A percentile compares a stretch with the other conserved stretches of the same genome.
These are phyloP conservation scores for Thomomys bottae DNA, from an alignment of 2,113 vertebrate genomes.

Conservation along the genomic window DNA sequence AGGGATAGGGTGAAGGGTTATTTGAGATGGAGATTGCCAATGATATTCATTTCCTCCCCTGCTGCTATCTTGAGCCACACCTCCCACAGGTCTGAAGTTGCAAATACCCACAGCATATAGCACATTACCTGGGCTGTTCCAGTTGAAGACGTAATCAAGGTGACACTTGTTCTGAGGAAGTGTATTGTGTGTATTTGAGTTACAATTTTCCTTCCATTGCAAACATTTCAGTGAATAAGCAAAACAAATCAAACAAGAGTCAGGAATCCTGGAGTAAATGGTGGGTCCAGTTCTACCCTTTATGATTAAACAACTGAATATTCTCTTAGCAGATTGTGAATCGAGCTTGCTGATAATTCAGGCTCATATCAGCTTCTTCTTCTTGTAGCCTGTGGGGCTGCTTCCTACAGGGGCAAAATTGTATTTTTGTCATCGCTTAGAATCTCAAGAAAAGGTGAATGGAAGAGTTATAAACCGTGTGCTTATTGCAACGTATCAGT, in stretches of 20 bases:
- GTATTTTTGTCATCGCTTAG: neutral
- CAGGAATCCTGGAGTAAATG: neutral
- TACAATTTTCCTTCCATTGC: neutral
- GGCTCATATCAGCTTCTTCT: neutral
- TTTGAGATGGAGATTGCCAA: neutral
- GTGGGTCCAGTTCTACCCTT: neutral
- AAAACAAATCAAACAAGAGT: neutral
- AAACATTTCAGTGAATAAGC: slow-evolving; percentile 7
- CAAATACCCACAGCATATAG: neutral
- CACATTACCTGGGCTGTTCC: neutral
- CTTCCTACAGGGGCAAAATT: neutral
- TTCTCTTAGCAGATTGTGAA: neutral
- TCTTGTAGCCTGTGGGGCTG: neutral
- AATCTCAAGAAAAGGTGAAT: slow-evolving; percentile 8
- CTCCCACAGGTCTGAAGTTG: neutral
- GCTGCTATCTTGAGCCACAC: neutral
- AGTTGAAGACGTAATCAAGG: neutral
- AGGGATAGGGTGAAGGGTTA: neutral
- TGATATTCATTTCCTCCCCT: neutral
- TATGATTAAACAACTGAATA: neutral
- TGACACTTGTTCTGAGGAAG: neutral
- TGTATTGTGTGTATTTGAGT: neutral
- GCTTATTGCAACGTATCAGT: neutral
- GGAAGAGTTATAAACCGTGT: neutral
- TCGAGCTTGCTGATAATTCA: neutral